A percentile compares a stretch with the other conserved stretches of the same genome.
phyloP scores from a whole-genome alignment of 2,113 vertebrate species.

The Nerophis lumbriciformis region DNA sequence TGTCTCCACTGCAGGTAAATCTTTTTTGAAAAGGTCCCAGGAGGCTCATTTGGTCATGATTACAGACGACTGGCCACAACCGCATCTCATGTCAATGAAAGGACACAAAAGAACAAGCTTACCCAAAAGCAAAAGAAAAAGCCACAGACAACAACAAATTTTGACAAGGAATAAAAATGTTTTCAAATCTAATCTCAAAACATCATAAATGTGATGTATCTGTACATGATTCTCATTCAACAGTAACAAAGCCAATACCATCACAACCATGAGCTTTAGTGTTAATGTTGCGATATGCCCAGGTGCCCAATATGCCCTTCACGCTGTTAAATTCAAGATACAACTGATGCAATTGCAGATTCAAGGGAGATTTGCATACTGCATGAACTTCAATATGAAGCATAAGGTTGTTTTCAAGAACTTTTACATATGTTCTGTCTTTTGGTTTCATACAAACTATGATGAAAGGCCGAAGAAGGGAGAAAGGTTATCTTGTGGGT shows the following conservation, averaged over 20 bases:
- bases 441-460: background rate
- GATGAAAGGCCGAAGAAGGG: background rate
- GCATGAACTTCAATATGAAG: background rate
- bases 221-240: conserved; percentile 23
- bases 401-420: background rate
- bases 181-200: conserved; percentile 22
- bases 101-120: background rate
- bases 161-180: conserved; percentile 14
- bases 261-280: conserved; percentile 1
- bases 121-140: conserved; percentile 12
- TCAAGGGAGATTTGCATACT: background rate
- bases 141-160: conserved; percentile 5
- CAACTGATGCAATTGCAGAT: background rate
- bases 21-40: conserved; percentile 3
- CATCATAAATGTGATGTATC: conserved; percentile 24
- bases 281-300: background rate
- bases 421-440: no score
- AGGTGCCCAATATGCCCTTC: conserved; percentile 4
- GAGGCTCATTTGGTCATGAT: conserved; percentile 8
- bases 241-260: conserved; percentile 9
- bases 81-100: background rate
- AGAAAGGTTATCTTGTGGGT: background rate
- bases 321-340: background rate
- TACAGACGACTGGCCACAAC: background rate
- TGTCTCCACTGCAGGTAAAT: background rate